Percentiles rank a stretch among this genome's conserved stretches.
phyloP scores from a whole-genome alignment of 2,797 vertebrate genomes.

The Spea hammondii region DNA sequence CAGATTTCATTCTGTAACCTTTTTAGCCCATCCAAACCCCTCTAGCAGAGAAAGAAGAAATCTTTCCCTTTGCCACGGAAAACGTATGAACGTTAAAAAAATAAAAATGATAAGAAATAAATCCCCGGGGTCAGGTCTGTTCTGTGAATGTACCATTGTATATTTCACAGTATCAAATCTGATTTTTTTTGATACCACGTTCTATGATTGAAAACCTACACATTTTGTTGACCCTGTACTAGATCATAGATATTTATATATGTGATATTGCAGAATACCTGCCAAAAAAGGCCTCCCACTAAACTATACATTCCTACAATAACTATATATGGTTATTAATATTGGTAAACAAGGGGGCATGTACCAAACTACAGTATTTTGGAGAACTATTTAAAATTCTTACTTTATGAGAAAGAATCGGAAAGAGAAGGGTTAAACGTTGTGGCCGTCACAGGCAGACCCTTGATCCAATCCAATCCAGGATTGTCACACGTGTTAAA shows the following conservation, averaged over 20 bases:
- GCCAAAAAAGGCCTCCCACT: no score
- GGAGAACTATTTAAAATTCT: no score
- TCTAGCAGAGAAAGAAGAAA: conserved; percentile 9
- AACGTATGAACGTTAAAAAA: conserved; percentile 7
- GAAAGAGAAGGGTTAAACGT: no score
- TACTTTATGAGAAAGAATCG: no score
- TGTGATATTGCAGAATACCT: background rate
- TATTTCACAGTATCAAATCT: conserved; percentile 2
- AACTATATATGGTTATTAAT: no score
- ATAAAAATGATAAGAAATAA: conserved; percentile 9
- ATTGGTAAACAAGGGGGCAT: no score
- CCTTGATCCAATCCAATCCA: no score
- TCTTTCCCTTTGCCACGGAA: background rate
- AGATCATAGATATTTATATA: background rate
- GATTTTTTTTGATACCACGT: no score
- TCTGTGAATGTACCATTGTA: background rate
- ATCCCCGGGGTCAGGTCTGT: background rate
- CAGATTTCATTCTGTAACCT: conserved; percentile 11
- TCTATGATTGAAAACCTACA: background rate
- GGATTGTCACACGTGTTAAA: no score
- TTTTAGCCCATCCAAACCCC: conserved; percentile 13
- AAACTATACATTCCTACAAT: no score
- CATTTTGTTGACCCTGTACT: background rate
- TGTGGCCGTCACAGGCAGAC: no score
- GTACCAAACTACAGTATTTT: no score